phyloP scores from a whole-genome alignment of 2,888 invertebrate species.

The Bembecia ichneumoniformis region DNA sequence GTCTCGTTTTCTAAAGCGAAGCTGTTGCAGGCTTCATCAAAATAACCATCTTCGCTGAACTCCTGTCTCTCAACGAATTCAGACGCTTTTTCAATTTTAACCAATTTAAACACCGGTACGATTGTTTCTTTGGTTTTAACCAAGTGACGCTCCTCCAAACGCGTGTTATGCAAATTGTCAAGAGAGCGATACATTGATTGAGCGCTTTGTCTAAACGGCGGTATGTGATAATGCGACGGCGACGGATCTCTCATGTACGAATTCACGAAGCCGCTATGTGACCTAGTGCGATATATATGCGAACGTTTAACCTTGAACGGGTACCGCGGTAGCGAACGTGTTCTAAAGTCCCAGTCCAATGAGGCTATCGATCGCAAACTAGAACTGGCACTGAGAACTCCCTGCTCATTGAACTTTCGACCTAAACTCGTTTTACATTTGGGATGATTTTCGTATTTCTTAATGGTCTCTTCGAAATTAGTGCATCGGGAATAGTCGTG shows the following conservation, averaged over 20 bases:
- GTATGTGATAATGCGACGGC: slow-evolving; percentile 57
- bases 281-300: slow-evolving; percentile 46
- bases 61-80: slow-evolving; percentile 62
- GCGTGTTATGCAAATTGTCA: slow-evolving; percentile 42
- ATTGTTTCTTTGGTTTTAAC: slow-evolving; percentile 34
- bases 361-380: slow-evolving; percentile 54
- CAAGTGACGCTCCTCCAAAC: slow-evolving; percentile 21
- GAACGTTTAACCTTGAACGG: slow-evolving; percentile 17
- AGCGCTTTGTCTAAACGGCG: slow-evolving; percentile 17
- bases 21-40: slow-evolving; percentile 41
- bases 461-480: slow-evolving; percentile 38
- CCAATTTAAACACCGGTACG: slow-evolving; percentile 34
- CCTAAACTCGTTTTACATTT: slow-evolving; percentile 52
- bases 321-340: slow-evolving; percentile 39
- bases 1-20: slow-evolving; percentile 44
- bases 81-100: slow-evolving; percentile 8
- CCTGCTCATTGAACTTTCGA: slow-evolving; percentile 18
- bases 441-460: slow-evolving; percentile 25
- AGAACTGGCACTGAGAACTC: slow-evolving; percentile 36
- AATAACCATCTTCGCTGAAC: slow-evolving; percentile 58
- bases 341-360: slow-evolving; percentile 48
- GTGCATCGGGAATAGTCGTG: slow-evolving; percentile 43
- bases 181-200: slow-evolving; percentile 33
- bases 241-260: slow-evolving; percentile 46
- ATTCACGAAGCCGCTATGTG: slow-evolving; percentile 57